These are phyloP conservation scores for Piprites chloris DNA, from an alignment of 2,113 vertebrate species.

Conservation along the genomic window DNA sequence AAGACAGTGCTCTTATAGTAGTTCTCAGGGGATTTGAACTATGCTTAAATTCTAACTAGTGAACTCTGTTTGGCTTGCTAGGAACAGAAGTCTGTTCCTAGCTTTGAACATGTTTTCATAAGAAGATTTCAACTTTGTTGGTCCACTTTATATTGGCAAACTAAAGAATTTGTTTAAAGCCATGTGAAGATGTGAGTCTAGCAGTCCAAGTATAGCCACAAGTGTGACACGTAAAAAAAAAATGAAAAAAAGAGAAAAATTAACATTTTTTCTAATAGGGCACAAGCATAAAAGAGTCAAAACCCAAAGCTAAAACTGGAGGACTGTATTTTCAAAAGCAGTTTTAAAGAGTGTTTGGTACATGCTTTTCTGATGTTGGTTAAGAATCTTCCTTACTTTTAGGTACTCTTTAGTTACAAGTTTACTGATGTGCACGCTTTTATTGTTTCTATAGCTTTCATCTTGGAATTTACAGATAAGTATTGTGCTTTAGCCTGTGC, in stretches of 20 bases:
- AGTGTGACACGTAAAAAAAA: neutral
- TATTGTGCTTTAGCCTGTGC: neutral
- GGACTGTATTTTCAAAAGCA: neutral
- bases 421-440: neutral
- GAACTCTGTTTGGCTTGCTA: neutral
- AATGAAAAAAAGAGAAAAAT: neutral
- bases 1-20: neutral
- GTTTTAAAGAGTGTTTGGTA: neutral
- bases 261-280: neutral
- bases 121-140: neutral
- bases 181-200: neutral
- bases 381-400: neutral
- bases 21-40: neutral
- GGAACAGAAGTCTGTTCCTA: neutral
- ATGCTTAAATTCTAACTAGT: neutral
- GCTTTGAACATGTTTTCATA: neutral
- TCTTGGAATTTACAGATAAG: neutral
- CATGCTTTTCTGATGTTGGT: neutral
- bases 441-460: neutral
- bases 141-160: neutral
- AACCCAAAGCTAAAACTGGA: neutral
- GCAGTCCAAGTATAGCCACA: neutral
- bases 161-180: neutral
- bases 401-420: neutral
- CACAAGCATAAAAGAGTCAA: neutral